Percentiles rank a stretch among this genome's conserved stretches.
Evolutionary conservation across 2,797 vertebrate genomes (phyloP).

Genomic region (Sebastes melanostomus): DNA sequence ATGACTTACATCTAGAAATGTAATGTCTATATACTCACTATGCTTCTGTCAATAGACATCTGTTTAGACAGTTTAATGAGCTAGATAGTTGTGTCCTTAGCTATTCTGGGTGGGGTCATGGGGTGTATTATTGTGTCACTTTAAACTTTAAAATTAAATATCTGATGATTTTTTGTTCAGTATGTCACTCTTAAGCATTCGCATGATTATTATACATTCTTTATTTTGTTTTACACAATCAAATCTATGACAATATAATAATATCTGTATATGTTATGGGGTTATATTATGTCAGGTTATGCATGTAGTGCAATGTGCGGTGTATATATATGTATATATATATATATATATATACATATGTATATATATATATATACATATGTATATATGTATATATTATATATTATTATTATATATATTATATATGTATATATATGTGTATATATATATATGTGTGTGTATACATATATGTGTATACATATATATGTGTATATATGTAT

Average conservation of each 20-base stretch:
- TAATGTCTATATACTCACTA: not conserved
- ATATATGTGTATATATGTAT: rapidly evolving
- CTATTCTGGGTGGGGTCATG: not conserved
- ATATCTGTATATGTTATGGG: not conserved
- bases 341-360: rapidly evolving
- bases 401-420: rapidly evolving
- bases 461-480: too few relatives aligned
- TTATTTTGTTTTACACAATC: not conserved
- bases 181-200: not conserved
- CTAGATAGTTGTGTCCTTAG: too few relatives aligned
- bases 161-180: not conserved
- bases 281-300: too few relatives aligned
- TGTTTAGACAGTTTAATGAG: not conserved
- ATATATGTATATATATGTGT: too few relatives aligned
- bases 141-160: not conserved
- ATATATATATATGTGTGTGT: too few relatives aligned
- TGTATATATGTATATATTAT: too few relatives aligned
- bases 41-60: not conserved
- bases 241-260: not conserved
- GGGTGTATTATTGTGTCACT: not conserved
- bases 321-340: too few relatives aligned
- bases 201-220: not conserved
- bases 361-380: too few relatives aligned
- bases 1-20: not conserved
- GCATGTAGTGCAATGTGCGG: too few relatives aligned